Evolutionary conservation across 2,888 invertebrate genomes (phyloP), one percentile per base, ranked within the genome.

Genomic region (Eristalis intricaria): DNA sequence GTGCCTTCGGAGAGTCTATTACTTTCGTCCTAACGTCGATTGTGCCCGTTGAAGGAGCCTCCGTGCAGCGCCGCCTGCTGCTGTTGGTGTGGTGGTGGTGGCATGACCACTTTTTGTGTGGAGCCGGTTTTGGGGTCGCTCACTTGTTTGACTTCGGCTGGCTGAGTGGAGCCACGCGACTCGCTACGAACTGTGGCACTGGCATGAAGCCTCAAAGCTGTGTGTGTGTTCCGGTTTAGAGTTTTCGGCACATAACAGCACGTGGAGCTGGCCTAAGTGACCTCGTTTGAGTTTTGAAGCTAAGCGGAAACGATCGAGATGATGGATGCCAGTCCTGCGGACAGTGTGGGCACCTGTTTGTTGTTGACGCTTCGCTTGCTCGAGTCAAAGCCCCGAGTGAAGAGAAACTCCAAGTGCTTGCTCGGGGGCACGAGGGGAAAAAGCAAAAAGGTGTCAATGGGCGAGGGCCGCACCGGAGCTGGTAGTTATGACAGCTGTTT

Each of bases 1-100:
- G 43, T 79, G 84, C 87, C 79, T 84, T 87, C 71, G 43, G 84
- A 79, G 83, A 87, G 87, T 87, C 79, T 84, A 84, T 87, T 84
- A 87, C 83, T 87, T 87, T 87, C 83, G 79, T 87, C 84, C 75
- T 84, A 87, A 87, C 64, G 43, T 75, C 66, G 43, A 50, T 68
- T 56, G 23, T 38, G 23, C 77, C 70, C 58, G 66, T 74, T 63
- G 38, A 4, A 2, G 43, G 35, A n/a, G 66, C 15, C 38, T 35
- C 70, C 40, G 26, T 71, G 26, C 38, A 38, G 19, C 71, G 73
- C 64, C 22, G 23, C 58, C 65, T n/a, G 79, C 29, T 65, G 43
- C 65, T 78, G 61, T 11, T 75, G 58, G n/a, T 15, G 26, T 63
- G 77, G 60, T 71, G 65, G 64, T 79, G 60, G 50, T 69, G 29